Conservation (phyloP, 2,888 invertebrate species). For the Drosophila kambysellisi region DNA sequence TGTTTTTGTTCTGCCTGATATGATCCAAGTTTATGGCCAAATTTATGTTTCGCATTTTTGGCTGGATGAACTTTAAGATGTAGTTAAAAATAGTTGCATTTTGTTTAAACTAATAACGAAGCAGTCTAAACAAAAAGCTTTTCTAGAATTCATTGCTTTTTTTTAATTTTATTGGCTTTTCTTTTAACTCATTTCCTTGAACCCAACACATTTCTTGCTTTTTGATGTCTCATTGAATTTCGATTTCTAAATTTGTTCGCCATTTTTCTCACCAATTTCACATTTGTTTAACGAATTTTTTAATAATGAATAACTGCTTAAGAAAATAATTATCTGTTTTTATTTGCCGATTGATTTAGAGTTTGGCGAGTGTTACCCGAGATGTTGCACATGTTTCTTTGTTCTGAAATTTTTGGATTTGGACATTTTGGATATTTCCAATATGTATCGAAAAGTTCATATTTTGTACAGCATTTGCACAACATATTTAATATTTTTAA, state of each 20-base stretch:
- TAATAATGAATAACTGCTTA: conserved; percentile 49
- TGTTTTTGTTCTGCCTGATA: conserved; percentile 14
- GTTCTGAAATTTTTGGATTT: conserved; percentile 9
- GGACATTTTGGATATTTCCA: conserved; percentile 14
- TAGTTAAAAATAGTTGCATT: conserved; percentile 36
- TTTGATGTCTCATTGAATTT: conserved; percentile 48
- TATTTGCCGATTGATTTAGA: conserved; percentile 68
- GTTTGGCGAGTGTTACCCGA: conserved; percentile 63
- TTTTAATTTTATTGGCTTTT: conserved; percentile 1
- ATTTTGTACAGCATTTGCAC: not conserved
- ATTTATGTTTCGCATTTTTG: conserved; percentile 32
- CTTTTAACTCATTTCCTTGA: conserved; percentile 20
- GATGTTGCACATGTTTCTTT: conserved; percentile 64
- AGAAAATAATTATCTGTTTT: conserved; percentile 58
- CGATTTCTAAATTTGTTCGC: not conserved
- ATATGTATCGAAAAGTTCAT: not conserved
- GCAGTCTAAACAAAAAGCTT: conserved; percentile 18
- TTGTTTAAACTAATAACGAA: conserved; percentile 35
- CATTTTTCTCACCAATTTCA: conserved; percentile 15
- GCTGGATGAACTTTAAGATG: conserved; percentile 42
- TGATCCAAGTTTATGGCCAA: conserved; percentile 32
- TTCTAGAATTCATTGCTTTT: not conserved
- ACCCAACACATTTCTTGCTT: conserved; percentile 5
- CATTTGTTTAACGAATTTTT: conserved; percentile 22
- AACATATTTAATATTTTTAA: not conserved